phyloP scores from a whole-genome alignment of 2,888 invertebrate genomes.

The Leptothorax acervorum region DNA sequence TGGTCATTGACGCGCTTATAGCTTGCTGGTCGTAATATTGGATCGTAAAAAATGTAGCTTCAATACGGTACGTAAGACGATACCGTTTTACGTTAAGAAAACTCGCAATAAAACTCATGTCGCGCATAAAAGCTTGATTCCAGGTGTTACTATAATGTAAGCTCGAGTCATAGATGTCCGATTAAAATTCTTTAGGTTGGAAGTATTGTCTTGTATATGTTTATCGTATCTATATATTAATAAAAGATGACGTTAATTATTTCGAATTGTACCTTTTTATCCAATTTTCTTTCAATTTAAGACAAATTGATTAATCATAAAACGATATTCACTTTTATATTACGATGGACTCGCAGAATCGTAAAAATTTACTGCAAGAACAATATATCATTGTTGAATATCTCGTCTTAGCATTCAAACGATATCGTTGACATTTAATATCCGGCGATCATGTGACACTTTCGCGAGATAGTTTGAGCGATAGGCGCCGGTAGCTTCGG shows the following conservation, averaged over 20 bases:
- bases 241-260: not conserved
- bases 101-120: not conserved
- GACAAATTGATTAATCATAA: not conserved
- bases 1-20: not conserved
- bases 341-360: not conserved
- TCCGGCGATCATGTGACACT: slow-evolving; percentile 38
- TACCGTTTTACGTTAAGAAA: slow-evolving; percentile 21
- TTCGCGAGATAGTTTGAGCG: slow-evolving; percentile 16
- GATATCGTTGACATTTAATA: slow-evolving; percentile 49
- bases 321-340: not conserved
- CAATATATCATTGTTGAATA: slow-evolving; percentile 31
- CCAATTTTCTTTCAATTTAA: not conserved
- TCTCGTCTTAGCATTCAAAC: not conserved
- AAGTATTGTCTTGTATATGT: not conserved
- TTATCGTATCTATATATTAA: not conserved
- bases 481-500: not conserved
- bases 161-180: not conserved
- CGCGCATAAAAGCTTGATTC: not conserved
- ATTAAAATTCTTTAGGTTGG: not conserved
- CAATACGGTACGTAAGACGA: not conserved
- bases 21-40: slow-evolving; percentile 8
- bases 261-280: not conserved
- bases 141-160: not conserved
- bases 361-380: not conserved
- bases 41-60: slow-evolving; percentile 23